Percentiles rank a stretch among this genome's conserved stretches.
Conservation (phyloP, 2,797 vertebrate species). For the Pogoniulus pusillus region DNA sequence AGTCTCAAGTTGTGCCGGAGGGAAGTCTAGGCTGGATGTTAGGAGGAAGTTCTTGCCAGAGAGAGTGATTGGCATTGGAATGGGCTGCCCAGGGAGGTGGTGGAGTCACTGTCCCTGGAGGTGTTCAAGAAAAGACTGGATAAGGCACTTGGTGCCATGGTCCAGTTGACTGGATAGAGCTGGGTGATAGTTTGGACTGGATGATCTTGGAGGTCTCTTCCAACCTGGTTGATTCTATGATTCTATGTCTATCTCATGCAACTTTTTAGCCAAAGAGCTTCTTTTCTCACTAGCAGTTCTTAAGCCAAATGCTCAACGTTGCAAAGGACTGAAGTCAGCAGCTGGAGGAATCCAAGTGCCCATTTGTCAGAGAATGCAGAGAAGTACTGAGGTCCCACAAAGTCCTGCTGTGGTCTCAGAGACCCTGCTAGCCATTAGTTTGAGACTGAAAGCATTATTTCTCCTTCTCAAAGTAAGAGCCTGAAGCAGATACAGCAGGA, state of each 20-base stretch:
- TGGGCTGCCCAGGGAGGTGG: too few relatives aligned
- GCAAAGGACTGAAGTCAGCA: not conserved
- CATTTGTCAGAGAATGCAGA: not conserved
- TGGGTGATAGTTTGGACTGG: too few relatives aligned
- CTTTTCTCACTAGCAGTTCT: not conserved
- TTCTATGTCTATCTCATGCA: not conserved
- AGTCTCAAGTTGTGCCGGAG: too few relatives aligned
- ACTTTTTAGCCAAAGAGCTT: not conserved
- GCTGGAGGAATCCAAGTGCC: not conserved
- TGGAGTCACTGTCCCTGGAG: too few relatives aligned
- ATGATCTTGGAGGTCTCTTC: too few relatives aligned
- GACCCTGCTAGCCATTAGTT: fast-evolving
- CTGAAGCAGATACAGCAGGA: not conserved
- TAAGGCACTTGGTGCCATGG: too few relatives aligned
- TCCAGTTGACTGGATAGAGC: too few relatives aligned
- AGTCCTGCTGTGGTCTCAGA: not conserved
- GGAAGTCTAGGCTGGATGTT: too few relatives aligned
- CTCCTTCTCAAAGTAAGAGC: not conserved
- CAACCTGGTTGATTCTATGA: too few relatives aligned
- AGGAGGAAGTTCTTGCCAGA: too few relatives aligned
- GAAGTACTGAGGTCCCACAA: not conserved
- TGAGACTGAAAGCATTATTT: not conserved
- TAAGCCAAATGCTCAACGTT: not conserved
- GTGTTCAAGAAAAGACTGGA: too few relatives aligned
- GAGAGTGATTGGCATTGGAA: too few relatives aligned